Evolutionary conservation across 2,113 vertebrate genomes (phyloP).

Genomic region (Boleophthalmus pectinirostris): DNA sequence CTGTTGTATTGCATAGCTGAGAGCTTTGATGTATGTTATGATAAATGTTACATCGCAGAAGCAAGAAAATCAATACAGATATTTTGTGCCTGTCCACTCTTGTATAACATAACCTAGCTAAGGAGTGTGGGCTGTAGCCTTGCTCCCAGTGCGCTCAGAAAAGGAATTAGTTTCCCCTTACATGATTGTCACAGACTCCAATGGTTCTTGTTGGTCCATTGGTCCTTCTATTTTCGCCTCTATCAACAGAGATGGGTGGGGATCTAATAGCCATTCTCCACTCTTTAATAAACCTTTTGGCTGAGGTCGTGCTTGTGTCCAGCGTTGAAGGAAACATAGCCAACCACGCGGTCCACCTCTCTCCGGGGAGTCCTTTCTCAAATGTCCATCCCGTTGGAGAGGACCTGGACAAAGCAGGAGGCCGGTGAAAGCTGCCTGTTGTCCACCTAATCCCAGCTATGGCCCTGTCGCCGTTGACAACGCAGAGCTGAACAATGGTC

Average conservation of each 20-base stretch:
- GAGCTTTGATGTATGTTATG: background rate
- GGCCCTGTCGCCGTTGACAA: constrained; percentile 70
- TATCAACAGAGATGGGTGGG: constrained; percentile 62
- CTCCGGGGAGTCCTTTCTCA: constrained; percentile 68
- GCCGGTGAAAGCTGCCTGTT: constrained; percentile 69
- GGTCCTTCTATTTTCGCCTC: constrained; percentile 57
- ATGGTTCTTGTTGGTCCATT: constrained; percentile 49
- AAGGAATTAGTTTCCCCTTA: constrained; percentile 51
- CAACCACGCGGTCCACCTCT: constrained; percentile 58
- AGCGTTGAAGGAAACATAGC: constrained; percentile 59
- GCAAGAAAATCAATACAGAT: constrained; percentile 3
- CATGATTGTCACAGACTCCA: constrained; percentile 59
- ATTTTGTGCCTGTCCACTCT: constrained; percentile 1
- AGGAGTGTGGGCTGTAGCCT: background rate
- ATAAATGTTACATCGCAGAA: background rate
- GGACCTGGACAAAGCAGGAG: constrained; percentile 70
- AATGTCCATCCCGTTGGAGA: constrained; percentile 59
- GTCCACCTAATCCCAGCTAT: constrained; percentile 70
- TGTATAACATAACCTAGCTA: constrained; percentile 10
- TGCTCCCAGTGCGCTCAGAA: constrained; percentile 17
- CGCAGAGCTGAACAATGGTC: constrained; percentile 59
- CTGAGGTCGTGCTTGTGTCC: constrained; percentile 59
- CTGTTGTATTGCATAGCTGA: background rate
- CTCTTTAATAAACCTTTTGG: constrained; percentile 72
- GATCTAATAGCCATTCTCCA: constrained; percentile 71